These are phyloP conservation scores for Gorsachius magnificus DNA, from an alignment of 2,797 vertebrate species.

Conservation along the genomic window DNA sequence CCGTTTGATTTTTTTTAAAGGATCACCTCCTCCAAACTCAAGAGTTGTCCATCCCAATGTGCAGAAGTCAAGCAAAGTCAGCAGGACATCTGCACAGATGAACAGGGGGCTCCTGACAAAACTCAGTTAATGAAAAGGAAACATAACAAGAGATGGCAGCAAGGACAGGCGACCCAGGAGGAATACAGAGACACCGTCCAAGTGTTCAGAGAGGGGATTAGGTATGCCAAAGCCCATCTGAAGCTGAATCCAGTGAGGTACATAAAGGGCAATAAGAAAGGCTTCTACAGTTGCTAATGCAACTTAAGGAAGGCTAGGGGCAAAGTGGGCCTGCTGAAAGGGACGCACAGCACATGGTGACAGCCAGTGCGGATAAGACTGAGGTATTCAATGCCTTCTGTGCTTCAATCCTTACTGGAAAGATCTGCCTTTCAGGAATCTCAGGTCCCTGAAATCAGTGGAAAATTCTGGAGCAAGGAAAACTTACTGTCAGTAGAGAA, in stretches of 20 bases:
- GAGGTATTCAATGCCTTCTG: neutral
- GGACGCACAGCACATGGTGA: neutral
- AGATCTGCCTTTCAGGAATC: neutral
- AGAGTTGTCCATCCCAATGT: neutral
- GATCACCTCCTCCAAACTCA: neutral
- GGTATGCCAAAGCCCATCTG: neutral
- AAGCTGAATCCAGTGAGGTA: neutral
- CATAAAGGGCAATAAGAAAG: neutral
- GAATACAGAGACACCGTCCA: neutral
- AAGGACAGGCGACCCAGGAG: neutral
- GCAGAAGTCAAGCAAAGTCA: neutral
- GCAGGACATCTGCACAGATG: neutral
- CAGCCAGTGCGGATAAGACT: rapidly evolving
- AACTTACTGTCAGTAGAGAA: neutral
- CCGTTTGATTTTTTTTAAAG: neutral
- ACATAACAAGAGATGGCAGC: neutral
- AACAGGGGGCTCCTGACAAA: neutral
- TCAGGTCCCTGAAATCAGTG: neutral
- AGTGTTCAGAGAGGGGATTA: neutral
- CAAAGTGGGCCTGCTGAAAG: neutral
- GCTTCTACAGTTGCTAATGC: neutral
- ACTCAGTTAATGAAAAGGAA: neutral
- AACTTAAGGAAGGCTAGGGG: neutral
- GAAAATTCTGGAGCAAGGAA: neutral
- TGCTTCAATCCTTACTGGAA: neutral